Percentiles rank a stretch among this genome's conserved stretches.
These are phyloP conservation scores for Gymnogyps californianus DNA, from an alignment of 2,113 vertebrate genomes.

Conservation along the genomic window DNA sequence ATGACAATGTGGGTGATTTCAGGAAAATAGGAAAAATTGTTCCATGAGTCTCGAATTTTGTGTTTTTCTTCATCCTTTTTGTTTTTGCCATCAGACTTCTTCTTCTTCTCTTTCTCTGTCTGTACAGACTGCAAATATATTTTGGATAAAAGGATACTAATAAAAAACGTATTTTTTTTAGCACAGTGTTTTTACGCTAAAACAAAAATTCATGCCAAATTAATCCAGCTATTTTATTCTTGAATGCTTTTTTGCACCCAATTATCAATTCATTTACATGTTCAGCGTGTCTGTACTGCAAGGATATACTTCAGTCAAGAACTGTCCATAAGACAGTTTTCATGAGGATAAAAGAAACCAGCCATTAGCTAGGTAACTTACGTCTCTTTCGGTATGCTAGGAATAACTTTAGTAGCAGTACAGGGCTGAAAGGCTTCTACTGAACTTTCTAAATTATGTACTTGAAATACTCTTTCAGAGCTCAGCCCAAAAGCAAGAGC, in stretches of 20 bases:
- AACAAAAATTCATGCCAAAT: neutral
- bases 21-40: slow-evolving; percentile 88
- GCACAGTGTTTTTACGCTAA: neutral
- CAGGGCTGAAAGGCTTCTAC: neutral
- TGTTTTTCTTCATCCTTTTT: slow-evolving; percentile 80
- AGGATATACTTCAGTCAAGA: neutral
- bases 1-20: slow-evolving; percentile 95
- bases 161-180: neutral
- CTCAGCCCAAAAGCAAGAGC: neutral
- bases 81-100: slow-evolving; percentile 76
- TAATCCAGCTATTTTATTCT: neutral
- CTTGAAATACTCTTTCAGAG: neutral
- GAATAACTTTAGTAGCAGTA: neutral
- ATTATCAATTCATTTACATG: neutral
- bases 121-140: slow-evolving; percentile 64
- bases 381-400: neutral
- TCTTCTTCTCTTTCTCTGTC: slow-evolving; percentile 85
- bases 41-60: slow-evolving; percentile 79
- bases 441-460: too few relatives aligned
- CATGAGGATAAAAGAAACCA: neutral
- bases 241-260: neutral
- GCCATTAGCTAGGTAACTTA: neutral
- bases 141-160: neutral
- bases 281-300: neutral
- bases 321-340: neutral